These are phyloP conservation scores for Rotaria macrura DNA, from an alignment of 2,888 invertebrate species.

Conservation along the genomic window DNA sequence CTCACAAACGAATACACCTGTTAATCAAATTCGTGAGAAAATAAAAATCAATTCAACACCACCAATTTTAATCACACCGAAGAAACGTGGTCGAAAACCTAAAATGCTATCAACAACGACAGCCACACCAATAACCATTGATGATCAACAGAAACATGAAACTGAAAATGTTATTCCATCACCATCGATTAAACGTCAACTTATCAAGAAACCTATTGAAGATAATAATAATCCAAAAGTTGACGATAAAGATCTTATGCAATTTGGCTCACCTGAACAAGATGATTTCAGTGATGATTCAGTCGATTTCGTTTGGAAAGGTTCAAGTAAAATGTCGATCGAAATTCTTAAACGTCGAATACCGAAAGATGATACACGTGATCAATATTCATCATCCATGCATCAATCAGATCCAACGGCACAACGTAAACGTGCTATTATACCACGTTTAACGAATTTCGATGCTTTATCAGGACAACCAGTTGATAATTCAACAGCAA, in stretches of 20 bases:
- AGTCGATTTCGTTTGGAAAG: neutral
- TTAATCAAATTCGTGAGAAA: neutral
- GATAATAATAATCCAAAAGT: too few relatives aligned
- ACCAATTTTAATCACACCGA: neutral
- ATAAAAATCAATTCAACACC: neutral
- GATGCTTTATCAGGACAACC: neutral
- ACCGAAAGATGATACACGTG: neutral
- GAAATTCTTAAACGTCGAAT: constrained; percentile 6
- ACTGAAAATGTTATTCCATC: neutral
- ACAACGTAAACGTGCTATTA: constrained; percentile 7
- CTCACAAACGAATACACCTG: constrained; percentile 6
- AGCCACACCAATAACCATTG: neutral
- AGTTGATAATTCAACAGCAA: neutral
- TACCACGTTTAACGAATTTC: neutral
- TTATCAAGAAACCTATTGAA: neutral
- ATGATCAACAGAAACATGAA: neutral
- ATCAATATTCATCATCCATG: neutral
- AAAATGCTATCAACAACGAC: neutral
- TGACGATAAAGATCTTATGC: neutral
- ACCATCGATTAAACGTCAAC: neutral
- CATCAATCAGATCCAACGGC: neutral
- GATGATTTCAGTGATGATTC: constrained; percentile 1
- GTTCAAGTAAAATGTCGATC: constrained; percentile 13
- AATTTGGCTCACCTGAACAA: neutral
- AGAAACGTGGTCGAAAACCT: neutral